Evolutionary conservation across 2,797 vertebrate species (phyloP).

Genomic region (Sparidentex hasta): DNA sequence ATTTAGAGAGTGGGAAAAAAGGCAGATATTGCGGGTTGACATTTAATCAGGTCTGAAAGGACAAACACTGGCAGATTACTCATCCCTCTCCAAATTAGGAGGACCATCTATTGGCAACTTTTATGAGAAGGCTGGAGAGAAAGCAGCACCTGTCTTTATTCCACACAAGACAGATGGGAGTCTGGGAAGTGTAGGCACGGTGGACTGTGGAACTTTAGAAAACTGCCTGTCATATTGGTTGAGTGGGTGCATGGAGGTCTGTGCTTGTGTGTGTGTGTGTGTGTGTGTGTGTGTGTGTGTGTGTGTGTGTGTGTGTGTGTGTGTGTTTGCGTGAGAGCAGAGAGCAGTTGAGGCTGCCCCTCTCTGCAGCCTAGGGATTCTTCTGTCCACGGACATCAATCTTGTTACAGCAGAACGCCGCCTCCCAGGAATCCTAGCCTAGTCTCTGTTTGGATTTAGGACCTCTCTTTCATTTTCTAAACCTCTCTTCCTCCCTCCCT

Average conservation of each 20-base stretch:
- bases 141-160: slow-evolving; percentile 26
- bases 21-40: slow-evolving; percentile 47
- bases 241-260: slow-evolving; percentile 41
- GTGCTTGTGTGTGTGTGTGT: slow-evolving; percentile 5
- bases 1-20: slow-evolving; percentile 37
- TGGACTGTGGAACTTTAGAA: slow-evolving; percentile 20
- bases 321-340: slow-evolving; percentile 23
- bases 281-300: slow-evolving; percentile 20
- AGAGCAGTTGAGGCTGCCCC: slow-evolving; percentile 53
- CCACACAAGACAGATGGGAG: slow-evolving; percentile 45
- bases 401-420: slow-evolving; percentile 62
- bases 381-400: slow-evolving; percentile 79
- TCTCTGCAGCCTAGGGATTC: slow-evolving; percentile 62
- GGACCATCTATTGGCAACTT: slow-evolving; percentile 34
- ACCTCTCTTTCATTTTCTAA: slow-evolving; percentile 37
- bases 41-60: slow-evolving; percentile 58
- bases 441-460: slow-evolving; percentile 45
- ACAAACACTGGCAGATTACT: slow-evolving; percentile 48
- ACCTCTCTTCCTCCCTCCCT: slow-evolving; percentile 18
- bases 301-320: slow-evolving; percentile 16
- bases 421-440: slow-evolving; percentile 71
- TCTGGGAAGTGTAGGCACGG: slow-evolving; percentile 46
- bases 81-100: slow-evolving; percentile 37
- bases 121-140: slow-evolving; percentile 8
- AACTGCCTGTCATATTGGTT: slow-evolving; percentile 34